A percentile compares a stretch with the other conserved stretches of the same genome.
These are phyloP conservation scores for Drosophila sulfurigaster DNA, from an alignment of 1,140 invertebrate species.

Conservation along the genomic window DNA sequence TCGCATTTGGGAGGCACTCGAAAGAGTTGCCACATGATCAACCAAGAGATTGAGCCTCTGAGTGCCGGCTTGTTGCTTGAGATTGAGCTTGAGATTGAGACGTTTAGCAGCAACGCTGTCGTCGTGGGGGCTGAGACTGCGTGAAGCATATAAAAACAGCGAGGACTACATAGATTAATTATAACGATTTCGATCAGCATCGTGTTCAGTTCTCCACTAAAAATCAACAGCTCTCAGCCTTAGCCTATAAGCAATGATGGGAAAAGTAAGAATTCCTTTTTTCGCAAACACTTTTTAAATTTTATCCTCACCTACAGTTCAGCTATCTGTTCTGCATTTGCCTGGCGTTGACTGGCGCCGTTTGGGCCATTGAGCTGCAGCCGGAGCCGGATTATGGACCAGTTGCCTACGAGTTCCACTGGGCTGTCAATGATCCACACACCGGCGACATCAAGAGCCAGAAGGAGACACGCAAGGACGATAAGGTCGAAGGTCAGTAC, in stretches of 20 bases:
- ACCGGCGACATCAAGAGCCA: constrained; percentile 88
- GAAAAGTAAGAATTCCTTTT: constrained; percentile 60
- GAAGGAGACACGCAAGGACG: constrained; percentile 87
- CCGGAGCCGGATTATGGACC: constrained; percentile 71
- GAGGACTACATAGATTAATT: constrained; percentile 75
- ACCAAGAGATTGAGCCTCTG: constrained; percentile 1
- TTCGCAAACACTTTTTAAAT: background rate
- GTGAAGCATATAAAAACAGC: constrained; percentile 65
- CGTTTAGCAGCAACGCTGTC: constrained; percentile 10
- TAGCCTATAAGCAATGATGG: constrained; percentile 53
- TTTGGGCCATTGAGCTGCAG: constrained; percentile 57
- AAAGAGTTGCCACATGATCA: constrained; percentile 67
- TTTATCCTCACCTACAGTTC: constrained; percentile 32
- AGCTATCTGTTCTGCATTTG: constrained; percentile 60
- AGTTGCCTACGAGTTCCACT: constrained; percentile 86
- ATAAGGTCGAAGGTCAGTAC: constrained; percentile 87
- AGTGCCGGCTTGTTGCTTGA: constrained; percentile 9
- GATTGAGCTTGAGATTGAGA: constrained; percentile 38
- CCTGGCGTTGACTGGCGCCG: constrained; percentile 41
- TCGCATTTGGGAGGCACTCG: constrained; percentile 43
- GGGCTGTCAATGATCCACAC: constrained; percentile 86
- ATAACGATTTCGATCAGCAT: constrained; percentile 62
- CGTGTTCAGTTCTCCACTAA: constrained; percentile 45
- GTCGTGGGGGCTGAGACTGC: constrained; percentile 26
- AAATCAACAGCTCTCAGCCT: background rate